A percentile compares a stretch with the other conserved stretches of the same genome.
Conservation (phyloP, 2,888 invertebrate species). For the Meandrusa payeni region DNA sequence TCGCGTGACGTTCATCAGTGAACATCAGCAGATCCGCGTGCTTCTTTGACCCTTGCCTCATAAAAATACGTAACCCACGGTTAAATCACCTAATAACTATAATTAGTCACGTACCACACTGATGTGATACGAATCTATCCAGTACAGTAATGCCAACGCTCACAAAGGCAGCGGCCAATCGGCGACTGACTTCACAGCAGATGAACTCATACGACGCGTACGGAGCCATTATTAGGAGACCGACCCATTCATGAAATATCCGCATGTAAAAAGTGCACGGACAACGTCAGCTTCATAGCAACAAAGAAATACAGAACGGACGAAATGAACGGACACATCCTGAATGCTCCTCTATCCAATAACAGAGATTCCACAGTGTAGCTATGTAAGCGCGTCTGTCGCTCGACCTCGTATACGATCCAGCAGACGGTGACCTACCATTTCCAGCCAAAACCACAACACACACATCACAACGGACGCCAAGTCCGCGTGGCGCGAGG, state of each 20-base stretch:
- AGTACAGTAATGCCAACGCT: conserved; percentile 3
- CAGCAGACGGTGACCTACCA: conserved; percentile 42
- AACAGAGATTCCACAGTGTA: conserved; percentile 73
- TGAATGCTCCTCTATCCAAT: conserved; percentile 70
- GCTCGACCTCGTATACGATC: conserved; percentile 63
- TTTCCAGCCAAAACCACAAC: conserved; percentile 37
- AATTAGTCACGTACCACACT: conserved; percentile 4
- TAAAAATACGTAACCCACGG: too few species aligned
- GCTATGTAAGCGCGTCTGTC: conserved; percentile 71
- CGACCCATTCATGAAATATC: conserved; percentile 25
- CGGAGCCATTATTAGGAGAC: conserved; percentile 23
- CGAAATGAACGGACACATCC: conserved; percentile 48
- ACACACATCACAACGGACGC: too few species aligned
- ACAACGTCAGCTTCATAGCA: conserved; percentile 68
- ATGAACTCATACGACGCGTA: conserved; percentile 5
- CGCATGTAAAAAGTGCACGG: conserved; percentile 45
- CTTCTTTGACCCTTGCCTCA: too few species aligned
- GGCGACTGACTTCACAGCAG: not conserved
- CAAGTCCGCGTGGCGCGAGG: conserved; percentile 44
- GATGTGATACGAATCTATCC: conserved; percentile 9
- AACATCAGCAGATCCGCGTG: too few species aligned
- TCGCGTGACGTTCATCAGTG: too few species aligned
- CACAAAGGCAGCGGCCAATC: conserved; percentile 11
- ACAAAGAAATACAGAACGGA: conserved; percentile 68
- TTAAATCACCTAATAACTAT: conserved; percentile 2